Evolutionary conservation across 2,113 vertebrate genomes (phyloP).

Genomic region (Anguilla japonica): DNA sequence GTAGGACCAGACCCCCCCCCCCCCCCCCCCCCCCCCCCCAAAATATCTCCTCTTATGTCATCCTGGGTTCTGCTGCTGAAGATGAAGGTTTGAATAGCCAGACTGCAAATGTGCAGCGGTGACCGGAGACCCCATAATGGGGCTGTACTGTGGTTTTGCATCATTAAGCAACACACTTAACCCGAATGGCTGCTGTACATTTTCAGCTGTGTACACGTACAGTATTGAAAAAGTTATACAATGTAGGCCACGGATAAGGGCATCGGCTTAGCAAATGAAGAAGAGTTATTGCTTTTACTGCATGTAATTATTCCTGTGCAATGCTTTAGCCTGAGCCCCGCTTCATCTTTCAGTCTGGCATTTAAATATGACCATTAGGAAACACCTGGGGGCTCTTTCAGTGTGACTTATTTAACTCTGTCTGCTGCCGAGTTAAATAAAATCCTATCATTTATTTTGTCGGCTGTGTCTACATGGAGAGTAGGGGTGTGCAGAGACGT

Average conservation of each 20-base stretch:
- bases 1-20: constrained; percentile 58
- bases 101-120: background rate
- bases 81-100: background rate
- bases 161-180: background rate
- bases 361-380: background rate
- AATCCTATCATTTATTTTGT: background rate
- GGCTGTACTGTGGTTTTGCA: background rate
- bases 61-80: background rate
- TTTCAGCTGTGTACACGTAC: too few relatives aligned
- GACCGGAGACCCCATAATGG: background rate
- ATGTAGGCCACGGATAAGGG: background rate
- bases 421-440: background rate
- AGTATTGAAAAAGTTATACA: background rate
- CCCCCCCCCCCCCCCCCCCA: background rate
- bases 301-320: background rate
- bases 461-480: background rate
- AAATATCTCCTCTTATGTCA: background rate
- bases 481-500: too few relatives aligned
- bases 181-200: background rate
- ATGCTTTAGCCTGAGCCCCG: background rate
- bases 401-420: background rate
- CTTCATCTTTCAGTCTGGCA: background rate
- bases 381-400: background rate
- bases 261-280: background rate
- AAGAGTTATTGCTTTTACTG: background rate